Base-by-base conservation (phyloP, 2,888 invertebrate species). In the Brenthis daphne region DNA sequence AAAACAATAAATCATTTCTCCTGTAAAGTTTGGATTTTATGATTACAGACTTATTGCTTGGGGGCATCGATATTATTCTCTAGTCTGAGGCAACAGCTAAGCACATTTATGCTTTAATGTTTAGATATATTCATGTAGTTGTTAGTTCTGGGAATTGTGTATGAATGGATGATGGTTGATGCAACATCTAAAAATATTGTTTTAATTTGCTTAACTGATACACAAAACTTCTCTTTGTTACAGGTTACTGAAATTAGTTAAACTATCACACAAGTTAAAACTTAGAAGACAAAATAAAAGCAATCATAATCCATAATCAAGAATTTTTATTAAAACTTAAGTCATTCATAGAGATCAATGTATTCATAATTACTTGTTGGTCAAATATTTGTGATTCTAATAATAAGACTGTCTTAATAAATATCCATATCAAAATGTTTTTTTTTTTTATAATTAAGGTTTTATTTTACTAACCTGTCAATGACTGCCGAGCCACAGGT, bases 171-270 rank as follows among this genome's bases (percentile, higher is more conserved):
- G 8, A 43, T 43, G 37, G 37, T 0, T 3, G 11, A 43, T 11
- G 1, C 2, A 2, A 11, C 2, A 11, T 11, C 0, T 43, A 43
- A 43, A 11, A 43, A 43, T 29, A 29, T 29, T 29, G 11, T 1
- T 43, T 43, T 37, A 1, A 43, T 43, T 11, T 11, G 2, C 8
- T 2, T 11, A 43, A 8, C 8, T 43, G 11, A 11, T 11, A 8
- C n/a, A 48, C 24, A 61, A 57, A n/a, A 47, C 16, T 20, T n/a
- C 2, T 58, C 69, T 76, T 75, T 72, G 66, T 90, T 90, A 73
- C 90, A 93, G 93, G 73, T 87, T 93, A 77, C 78, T 90, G 57
- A 88, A 91, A 78, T 83, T 93, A 67, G 87, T 93, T 1, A 90
- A 90, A 75, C 78, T 91, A 24, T 90, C 91, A 29, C 92, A 92